Evolutionary conservation across 2,797 vertebrate species (phyloP).

Genomic region (Balearica regulorum): DNA sequence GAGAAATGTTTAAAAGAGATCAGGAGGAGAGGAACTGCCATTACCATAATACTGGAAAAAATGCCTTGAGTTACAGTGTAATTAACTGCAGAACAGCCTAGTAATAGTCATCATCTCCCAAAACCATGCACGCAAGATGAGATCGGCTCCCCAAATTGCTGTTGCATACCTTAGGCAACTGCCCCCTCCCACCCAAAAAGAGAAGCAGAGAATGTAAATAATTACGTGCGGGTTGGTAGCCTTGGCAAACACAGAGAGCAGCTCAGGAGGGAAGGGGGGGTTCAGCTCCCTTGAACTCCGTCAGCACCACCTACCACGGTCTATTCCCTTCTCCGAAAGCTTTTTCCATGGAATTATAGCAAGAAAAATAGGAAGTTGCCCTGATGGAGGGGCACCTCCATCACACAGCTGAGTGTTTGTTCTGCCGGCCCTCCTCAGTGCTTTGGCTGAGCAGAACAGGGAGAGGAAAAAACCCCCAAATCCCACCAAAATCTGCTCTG

Average conservation of each 20-base stretch:
- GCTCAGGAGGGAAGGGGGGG: neutral
- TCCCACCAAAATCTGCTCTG: neutral
- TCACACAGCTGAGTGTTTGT: neutral
- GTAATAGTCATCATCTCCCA: neutral
- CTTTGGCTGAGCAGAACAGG: neutral
- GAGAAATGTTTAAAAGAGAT: constrained; percentile 5
- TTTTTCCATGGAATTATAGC: neutral
- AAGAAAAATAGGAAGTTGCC: neutral
- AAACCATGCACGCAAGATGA: neutral
- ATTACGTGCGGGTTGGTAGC: neutral
- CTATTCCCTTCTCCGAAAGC: neutral
- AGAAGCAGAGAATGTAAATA: neutral
- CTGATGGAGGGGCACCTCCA: neutral
- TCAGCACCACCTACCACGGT: neutral
- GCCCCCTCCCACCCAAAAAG: neutral
- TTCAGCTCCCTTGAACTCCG: neutral
- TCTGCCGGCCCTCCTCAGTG: neutral
- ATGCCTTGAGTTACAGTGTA: neutral
- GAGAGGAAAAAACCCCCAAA: neutral
- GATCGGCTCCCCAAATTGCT: neutral
- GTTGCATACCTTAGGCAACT: neutral
- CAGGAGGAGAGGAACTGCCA: neutral
- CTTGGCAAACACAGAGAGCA: neutral
- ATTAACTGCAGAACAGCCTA: neutral
- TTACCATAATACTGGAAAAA: neutral